Percentiles rank a stretch among this genome's conserved stretches.
These are phyloP conservation scores for Hippopotamus amphibius DNA, from an alignment of 2,113 vertebrate genomes.

Conservation along the genomic window DNA sequence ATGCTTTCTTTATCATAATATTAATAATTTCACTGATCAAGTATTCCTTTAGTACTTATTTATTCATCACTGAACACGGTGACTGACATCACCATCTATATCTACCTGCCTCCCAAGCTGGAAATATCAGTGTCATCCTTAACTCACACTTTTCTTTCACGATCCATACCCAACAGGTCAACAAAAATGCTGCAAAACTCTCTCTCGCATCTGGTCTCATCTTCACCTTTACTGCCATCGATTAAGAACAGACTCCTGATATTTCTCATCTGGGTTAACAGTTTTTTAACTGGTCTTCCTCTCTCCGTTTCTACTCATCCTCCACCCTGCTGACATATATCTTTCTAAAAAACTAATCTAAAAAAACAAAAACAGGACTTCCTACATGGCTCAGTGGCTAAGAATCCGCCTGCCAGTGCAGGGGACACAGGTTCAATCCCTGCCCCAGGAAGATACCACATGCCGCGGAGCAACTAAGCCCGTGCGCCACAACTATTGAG, in stretches of 20 bases:
- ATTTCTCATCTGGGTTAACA: neutral
- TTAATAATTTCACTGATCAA: neutral
- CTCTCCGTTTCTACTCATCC: neutral
- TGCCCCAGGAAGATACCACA: too few species aligned
- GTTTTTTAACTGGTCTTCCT: slow-evolving; percentile 16
- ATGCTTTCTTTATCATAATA: neutral
- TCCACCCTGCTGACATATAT: neutral
- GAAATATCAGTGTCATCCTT: slow-evolving; percentile 9
- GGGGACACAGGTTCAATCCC: too few species aligned
- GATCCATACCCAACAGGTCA: neutral
- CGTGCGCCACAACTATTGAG: too few species aligned
- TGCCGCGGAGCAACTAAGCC: too few species aligned
- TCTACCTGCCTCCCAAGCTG: neutral
- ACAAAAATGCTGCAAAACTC: neutral
- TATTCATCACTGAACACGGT: slow-evolving; percentile 14
- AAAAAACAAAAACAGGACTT: too few species aligned
- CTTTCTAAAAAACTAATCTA: neutral
- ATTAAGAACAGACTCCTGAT: neutral
- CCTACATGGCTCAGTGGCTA: too few species aligned
- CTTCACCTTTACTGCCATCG: neutral
- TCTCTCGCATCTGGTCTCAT: neutral
- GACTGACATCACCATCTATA: neutral
- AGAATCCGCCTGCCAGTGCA: too few species aligned
- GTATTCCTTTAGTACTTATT: slow-evolving; percentile 11
- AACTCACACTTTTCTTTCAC: neutral